phyloP scores from a whole-genome alignment of 2,797 vertebrate genomes.

The Hapalemur alaotrensis region DNA sequence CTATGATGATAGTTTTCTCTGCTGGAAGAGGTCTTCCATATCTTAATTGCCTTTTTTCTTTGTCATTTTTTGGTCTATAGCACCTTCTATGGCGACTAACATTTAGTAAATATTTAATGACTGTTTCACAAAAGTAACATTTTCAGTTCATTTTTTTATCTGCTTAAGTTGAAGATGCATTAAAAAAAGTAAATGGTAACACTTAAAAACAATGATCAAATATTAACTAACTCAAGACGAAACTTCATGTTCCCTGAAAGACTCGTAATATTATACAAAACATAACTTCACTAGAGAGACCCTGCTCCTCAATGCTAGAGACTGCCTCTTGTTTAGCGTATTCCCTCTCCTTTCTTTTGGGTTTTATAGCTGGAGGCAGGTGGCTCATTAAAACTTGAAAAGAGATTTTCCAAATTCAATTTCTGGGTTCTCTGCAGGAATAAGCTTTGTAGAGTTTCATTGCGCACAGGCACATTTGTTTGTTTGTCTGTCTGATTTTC shows the following conservation, averaged over 20 bases:
- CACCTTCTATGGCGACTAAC: background rate
- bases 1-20: background rate
- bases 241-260: background rate
- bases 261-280: background rate
- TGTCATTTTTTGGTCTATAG: background rate
- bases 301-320: background rate
- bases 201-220: background rate
- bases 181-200: background rate
- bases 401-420: conserved; percentile 56
- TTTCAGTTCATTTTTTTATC: background rate
- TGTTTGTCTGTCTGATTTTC: conserved; percentile 1
- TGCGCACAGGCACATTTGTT: background rate
- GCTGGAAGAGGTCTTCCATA: background rate
- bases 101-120: background rate
- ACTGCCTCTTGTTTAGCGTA: background rate
- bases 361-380: conserved; percentile 68
- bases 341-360: conserved; percentile 11
- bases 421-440: conserved; percentile 62
- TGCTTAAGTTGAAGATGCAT: background rate
- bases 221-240: background rate
- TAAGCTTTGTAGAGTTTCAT: background rate
- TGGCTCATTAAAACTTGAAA: conserved; percentile 62
- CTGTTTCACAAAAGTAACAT: background rate
- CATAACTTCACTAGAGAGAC: background rate
- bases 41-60: background rate